Percentiles rank a stretch among this genome's conserved stretches.
phyloP scores from a whole-genome alignment of 2,797 vertebrate genomes.

The Cephalopachus bancanus region DNA sequence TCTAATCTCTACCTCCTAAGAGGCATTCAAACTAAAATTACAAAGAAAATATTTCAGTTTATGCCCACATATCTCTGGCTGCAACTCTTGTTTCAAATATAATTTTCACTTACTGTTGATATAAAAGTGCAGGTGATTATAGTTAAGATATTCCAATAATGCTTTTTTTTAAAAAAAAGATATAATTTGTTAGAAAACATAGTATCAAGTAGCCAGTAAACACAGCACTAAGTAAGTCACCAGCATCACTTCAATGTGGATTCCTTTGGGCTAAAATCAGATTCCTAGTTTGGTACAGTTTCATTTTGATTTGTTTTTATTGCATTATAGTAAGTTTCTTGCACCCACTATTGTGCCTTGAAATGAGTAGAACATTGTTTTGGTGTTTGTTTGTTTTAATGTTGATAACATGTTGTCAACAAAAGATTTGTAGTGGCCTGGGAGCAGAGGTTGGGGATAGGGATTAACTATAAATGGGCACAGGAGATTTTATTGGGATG shows the following conservation, averaged over 20 bases:
- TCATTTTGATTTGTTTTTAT: neutral
- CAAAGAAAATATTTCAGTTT: neutral
- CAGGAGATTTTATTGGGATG: too few relatives aligned
- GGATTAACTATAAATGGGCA: too few relatives aligned
- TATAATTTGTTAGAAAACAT: neutral
- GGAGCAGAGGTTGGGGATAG: too few relatives aligned
- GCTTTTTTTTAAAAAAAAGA: neutral
- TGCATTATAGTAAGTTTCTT: neutral
- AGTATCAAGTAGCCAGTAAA: neutral
- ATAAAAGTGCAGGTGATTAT: neutral
- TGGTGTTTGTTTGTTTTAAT: neutral
- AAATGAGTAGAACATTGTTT: neutral
- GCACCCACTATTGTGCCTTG: neutral
- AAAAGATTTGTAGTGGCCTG: neutral
- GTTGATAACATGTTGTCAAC: neutral
- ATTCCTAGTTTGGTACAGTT: neutral
- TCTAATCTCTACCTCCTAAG: neutral
- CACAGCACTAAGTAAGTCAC: neutral
- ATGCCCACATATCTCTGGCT: neutral
- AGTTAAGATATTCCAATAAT: neutral
- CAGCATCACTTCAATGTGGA: neutral
- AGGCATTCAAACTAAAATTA: neutral
- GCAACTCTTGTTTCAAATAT: neutral
- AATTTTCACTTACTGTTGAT: slow-evolving; percentile 24
- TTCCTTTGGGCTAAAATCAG: neutral